Percentiles rank a stretch among this genome's conserved stretches.
phyloP scores from a whole-genome alignment of 2,797 vertebrate species.

The Rhadinocentrus ornatus region DNA sequence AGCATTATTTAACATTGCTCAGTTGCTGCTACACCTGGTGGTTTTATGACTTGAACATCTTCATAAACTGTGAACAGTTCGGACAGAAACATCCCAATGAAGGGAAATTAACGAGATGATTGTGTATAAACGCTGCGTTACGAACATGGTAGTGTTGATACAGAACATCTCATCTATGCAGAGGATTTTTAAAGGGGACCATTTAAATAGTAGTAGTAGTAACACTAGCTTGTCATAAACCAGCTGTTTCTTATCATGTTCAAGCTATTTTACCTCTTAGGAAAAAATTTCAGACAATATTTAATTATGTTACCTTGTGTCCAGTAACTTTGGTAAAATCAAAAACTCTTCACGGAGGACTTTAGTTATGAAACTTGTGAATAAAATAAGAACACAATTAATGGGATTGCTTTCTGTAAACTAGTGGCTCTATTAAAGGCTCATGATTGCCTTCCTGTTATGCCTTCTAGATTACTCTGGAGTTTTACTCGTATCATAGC shows the following conservation, averaged over 20 bases:
- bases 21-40: no score
- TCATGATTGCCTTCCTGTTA: no score
- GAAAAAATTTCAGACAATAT: slow-evolving; percentile 2
- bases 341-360: not conserved
- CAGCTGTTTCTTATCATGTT: not conserved
- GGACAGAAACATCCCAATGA: not conserved
- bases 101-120: no score
- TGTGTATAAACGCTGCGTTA: no score
- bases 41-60: not conserved
- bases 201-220: no score
- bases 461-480: not conserved
- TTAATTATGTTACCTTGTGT: not conserved
- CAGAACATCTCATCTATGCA: no score
- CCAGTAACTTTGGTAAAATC: not conserved
- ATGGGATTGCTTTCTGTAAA: not conserved
- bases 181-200: no score
- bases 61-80: not conserved
- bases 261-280: not conserved
- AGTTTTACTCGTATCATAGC: not conserved
- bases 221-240: not conserved
- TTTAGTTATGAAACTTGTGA: not conserved
- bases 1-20: not conserved
- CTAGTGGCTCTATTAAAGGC: not conserved
- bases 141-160: no score
- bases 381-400: not conserved